phyloP scores from a whole-genome alignment of 2,888 invertebrate genomes.

The Eupithecia exiguata region DNA sequence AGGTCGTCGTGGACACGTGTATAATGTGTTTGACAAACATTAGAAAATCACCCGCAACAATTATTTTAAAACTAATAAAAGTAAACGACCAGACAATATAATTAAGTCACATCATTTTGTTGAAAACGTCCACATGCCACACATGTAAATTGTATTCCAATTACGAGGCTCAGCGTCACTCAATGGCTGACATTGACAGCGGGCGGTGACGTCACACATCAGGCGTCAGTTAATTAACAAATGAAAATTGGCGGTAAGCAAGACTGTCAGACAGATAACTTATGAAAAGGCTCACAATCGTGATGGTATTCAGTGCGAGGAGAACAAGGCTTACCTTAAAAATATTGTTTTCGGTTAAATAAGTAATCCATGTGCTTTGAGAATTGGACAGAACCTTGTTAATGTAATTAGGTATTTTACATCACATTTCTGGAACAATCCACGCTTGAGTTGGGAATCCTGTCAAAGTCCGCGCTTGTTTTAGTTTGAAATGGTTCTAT shows the following conservation, averaged over 20 bases:
- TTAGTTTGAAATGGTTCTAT: no score
- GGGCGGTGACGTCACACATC: constrained; percentile 1
- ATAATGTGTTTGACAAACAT: no score
- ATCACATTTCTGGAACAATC: no score
- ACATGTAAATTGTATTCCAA: neutral
- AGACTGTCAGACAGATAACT: neutral
- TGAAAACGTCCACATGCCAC: neutral
- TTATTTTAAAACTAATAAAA: neutral
- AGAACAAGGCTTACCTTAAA: no score
- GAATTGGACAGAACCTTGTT: no score
- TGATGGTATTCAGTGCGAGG: neutral
- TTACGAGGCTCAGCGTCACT: constrained; percentile 5
- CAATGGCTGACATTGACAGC: constrained; percentile 1
- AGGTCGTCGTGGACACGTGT: no score
- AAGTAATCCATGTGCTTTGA: no score
- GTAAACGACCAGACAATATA: neutral
- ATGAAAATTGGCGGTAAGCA: constrained; percentile 15
- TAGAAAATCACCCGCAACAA: no score
- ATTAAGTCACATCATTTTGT: neutral
- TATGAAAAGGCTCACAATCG: neutral
- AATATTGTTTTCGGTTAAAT: no score
- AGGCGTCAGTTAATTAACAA: constrained; percentile 1
- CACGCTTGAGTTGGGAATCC: no score
- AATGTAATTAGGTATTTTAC: no score
- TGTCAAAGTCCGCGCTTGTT: no score